Conservation (phyloP, 2,113 vertebrate genomes). For the Machaerirhynchus nigripectus region DNA sequence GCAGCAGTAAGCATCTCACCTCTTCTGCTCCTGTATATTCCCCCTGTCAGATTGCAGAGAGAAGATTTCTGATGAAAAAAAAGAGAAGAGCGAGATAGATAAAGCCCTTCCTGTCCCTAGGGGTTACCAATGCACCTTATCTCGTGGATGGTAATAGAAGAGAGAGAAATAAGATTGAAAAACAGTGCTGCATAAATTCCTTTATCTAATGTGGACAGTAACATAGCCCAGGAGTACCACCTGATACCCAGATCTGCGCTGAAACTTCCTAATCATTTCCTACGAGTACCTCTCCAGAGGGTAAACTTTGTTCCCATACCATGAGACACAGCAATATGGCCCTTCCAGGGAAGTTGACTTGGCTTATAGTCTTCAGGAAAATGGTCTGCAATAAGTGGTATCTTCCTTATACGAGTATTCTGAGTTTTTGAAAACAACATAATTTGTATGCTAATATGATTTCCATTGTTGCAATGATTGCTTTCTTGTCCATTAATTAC, state of each 20-base stretch:
- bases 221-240: not conserved
- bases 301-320: not conserved
- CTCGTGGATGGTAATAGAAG: not conserved
- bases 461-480: not conserved
- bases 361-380: not conserved
- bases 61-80: not conserved
- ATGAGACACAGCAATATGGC: not conserved
- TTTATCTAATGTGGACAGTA: not conserved
- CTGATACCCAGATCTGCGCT: not conserved
- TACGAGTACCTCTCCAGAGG: rapidly evolving
- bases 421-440: not conserved
- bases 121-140: not conserved
- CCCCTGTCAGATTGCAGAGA: not conserved
- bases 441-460: slow-evolving; percentile 25
- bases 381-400: not conserved
- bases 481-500: slow-evolving; percentile 47
- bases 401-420: not conserved
- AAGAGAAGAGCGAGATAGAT: not conserved
- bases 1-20: not conserved
- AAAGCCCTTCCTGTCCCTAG: not conserved
- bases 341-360: not conserved
- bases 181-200: not conserved
- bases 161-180: not conserved
- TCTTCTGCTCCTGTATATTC: not conserved
- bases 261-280: not conserved